Evolutionary conservation across 2,797 vertebrate genomes (phyloP), one percentile per base, ranked within the genome.

Genomic region (Dendrocincla fuliginosa): DNA sequence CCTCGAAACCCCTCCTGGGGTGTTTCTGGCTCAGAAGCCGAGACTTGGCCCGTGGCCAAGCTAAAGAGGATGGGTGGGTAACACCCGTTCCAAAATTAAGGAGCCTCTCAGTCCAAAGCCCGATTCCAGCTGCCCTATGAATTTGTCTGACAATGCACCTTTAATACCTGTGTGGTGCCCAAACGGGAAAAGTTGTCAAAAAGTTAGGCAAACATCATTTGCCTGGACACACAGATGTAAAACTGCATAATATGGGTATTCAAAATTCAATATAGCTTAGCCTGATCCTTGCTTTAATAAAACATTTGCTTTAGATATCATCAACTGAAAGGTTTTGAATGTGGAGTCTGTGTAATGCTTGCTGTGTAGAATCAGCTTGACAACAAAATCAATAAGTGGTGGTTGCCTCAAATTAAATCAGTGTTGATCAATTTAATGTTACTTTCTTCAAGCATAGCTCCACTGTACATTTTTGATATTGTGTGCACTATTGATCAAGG

Each of bases 381-480:
- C 95, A 84, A 52, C 46, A 55, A 63, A 83, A 93, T 94, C 88
- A 42, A 87, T 95, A 71, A 52, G 53, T 16, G 56, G 35, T 32
- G 81, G 32, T 50, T 87, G 92, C 89, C 90, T 93, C 64, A 91
- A 93, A 94, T 94, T 79, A 93, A 92, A 94, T 93, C 83, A 87
- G 60, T 6, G 33, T 46, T 87, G 80, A 92, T 96, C 94, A 94
- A 90, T 96, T 90, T 87, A 88, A 86, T 49, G 83, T 84, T 94
- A 35, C 88, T 90, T 89, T 87, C 89, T 87, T 91, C 89, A 89
- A 93, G 88, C 65, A 2, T 5, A 32, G 56, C 57, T 42, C 60
- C 37, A 19, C 76, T 24, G 42, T 52, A 78, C 35, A 10, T 83
- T 87, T 81, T 50, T 9, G 22, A 49, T 15, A 18, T 9, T 52